A percentile compares a stretch with the other conserved stretches of the same genome.
phyloP scores from a whole-genome alignment of 2,888 invertebrate genomes.

The Agrotis ipsilon region DNA sequence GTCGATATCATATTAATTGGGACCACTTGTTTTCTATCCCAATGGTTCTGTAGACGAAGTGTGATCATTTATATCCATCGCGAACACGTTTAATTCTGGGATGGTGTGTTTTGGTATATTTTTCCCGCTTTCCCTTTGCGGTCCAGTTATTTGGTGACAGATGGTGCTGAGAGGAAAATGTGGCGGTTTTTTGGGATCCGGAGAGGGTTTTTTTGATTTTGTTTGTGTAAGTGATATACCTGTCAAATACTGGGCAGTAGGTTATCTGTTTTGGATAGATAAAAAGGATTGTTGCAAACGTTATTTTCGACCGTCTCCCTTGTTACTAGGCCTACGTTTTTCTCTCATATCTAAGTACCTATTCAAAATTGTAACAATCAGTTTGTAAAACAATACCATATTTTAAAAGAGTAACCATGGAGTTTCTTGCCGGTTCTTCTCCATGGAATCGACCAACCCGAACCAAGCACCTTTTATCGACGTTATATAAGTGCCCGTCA shows the following conservation, averaged over 20 bases:
- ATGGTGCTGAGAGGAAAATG: constrained; percentile 25
- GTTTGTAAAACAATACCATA: no score
- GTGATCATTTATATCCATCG: constrained; percentile 60
- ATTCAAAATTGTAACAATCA: no score
- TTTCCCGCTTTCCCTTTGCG: constrained; percentile 41
- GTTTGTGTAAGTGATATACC: neutral
- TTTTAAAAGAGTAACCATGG: no score
- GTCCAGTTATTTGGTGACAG: constrained; percentile 36
- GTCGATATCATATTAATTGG: constrained; percentile 65
- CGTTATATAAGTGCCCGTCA: no score
- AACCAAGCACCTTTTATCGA: no score
- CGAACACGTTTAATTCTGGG: constrained; percentile 44
- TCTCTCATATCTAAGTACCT: no score
- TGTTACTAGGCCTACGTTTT: no score
- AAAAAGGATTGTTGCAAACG: no score
- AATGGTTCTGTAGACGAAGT: constrained; percentile 39
- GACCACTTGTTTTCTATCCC: constrained; percentile 54
- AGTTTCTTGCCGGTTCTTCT: no score
- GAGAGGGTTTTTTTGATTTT: neutral
- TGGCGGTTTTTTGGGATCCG: constrained; percentile 15
- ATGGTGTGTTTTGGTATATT: constrained; percentile 49
- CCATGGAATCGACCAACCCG: no score
- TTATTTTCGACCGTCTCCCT: no score
- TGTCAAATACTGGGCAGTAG: neutral
- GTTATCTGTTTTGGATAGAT: no score